Conservation (phyloP, 1,140 invertebrate genomes). For the Cheumatopsyche charites region DNA sequence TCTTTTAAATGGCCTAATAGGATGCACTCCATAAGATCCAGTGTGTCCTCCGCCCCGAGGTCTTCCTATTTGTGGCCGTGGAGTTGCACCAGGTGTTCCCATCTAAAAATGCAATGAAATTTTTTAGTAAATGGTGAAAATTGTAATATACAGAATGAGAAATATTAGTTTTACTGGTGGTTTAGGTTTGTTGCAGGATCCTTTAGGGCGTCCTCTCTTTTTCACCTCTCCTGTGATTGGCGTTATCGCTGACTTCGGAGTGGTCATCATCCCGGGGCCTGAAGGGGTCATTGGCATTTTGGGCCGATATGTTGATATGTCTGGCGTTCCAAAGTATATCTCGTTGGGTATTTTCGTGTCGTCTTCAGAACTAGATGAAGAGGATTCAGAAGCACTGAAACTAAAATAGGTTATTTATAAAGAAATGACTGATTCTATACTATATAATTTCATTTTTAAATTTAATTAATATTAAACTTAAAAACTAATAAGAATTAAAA, state of each 20-base stretch:
- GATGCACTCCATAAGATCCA: conserved; percentile 54
- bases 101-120: conserved; percentile 5
- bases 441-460: conserved; percentile 1
- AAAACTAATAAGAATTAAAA: not conserved
- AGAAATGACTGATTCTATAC: not conserved
- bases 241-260: conserved; percentile 51
- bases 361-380: conserved; percentile 44
- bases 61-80: conserved; percentile 41
- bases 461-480: not conserved
- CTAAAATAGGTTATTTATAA: conserved; percentile 20
- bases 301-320: conserved; percentile 42
- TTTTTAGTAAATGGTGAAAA: not conserved
- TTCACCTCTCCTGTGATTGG: conserved; percentile 53
- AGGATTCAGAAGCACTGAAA: conserved; percentile 43
- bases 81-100: conserved; percentile 35
- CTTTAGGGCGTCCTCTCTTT: conserved; percentile 58
- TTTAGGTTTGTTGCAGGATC: conserved; percentile 61
- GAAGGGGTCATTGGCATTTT: conserved; percentile 15
- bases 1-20: conserved; percentile 57
- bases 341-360: conserved; percentile 47
- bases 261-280: conserved; percentile 37
- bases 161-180: conserved; percentile 49
- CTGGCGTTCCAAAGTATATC: conserved; percentile 45
- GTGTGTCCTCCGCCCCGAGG: conserved; percentile 48
- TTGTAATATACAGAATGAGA: conserved; percentile 1